Conservation (phyloP, 2,888 invertebrate species). For the Parapristionchus giblindavisi region DNA sequence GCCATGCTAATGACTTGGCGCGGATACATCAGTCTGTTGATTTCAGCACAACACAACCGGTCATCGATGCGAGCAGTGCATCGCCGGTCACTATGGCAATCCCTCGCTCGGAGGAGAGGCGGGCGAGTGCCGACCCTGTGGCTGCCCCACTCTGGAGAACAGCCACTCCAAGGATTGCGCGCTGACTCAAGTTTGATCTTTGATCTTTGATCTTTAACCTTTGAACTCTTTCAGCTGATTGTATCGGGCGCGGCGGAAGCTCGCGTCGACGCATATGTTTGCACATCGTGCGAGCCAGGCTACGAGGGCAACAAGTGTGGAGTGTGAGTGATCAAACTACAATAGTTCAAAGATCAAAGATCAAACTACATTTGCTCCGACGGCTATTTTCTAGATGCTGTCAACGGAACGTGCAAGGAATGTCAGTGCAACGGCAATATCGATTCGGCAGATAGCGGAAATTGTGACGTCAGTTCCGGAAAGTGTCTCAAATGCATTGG, state of each 20-base stretch:
- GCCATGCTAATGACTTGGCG: too few relatives aligned
- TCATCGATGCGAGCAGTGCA: constrained; percentile 84
- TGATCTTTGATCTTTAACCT: background rate
- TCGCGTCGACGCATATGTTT: constrained; percentile 78
- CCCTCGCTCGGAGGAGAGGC: constrained; percentile 74
- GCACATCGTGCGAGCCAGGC: constrained; percentile 72
- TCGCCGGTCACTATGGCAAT: constrained; percentile 80
- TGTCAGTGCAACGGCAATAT: constrained; percentile 77
- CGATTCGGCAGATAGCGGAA: constrained; percentile 74
- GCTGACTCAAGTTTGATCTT: constrained; percentile 63
- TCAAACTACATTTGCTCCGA: constrained; percentile 76
- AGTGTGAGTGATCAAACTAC: constrained; percentile 76
- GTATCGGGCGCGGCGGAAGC: constrained; percentile 80
- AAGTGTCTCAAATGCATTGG: constrained; percentile 85
- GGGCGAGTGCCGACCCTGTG: constrained; percentile 74
- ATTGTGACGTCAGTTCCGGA: constrained; percentile 85
- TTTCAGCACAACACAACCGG: constrained; percentile 84
- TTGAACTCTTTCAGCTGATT: constrained; percentile 73
- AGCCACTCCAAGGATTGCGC: constrained; percentile 75
- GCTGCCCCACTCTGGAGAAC: constrained; percentile 76
- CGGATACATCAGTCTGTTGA: too few relatives aligned
- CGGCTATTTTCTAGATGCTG: constrained; percentile 81
- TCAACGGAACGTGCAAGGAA: constrained; percentile 72
- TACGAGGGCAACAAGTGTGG: constrained; percentile 73
- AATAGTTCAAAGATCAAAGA: constrained; percentile 15